A percentile compares a stretch with the other conserved stretches of the same genome.
phyloP scores from a whole-genome alignment of 2,113 vertebrate species.

The Carassius carassius region DNA sequence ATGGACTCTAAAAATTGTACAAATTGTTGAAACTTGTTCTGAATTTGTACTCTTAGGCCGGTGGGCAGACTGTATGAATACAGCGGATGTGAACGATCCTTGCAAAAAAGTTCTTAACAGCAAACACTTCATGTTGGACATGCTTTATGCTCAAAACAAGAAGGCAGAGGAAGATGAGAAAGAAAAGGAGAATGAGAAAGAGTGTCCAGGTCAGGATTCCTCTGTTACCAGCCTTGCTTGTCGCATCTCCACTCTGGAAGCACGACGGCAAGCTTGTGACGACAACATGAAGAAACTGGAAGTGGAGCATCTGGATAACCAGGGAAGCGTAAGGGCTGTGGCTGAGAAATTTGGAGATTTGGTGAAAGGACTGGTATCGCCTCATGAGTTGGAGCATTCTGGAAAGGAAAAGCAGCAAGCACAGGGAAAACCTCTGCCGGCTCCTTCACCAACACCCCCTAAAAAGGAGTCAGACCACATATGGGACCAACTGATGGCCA shows the following conservation, averaged over 20 bases:
- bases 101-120: conserved; percentile 89
- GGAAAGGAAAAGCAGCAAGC: conserved; percentile 75
- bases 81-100: conserved; percentile 82
- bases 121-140: conserved; percentile 95
- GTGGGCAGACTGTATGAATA: conserved; percentile 81
- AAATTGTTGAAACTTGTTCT: neutral
- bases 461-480: conserved; percentile 94
- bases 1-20: neutral
- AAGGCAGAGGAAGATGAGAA: conserved; percentile 74
- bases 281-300: conserved; percentile 85
- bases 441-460: conserved; percentile 57
- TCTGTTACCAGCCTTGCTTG: conserved; percentile 80
- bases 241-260: conserved; percentile 90
- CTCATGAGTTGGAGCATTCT: conserved; percentile 75
- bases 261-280: conserved; percentile 82
- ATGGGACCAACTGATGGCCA: conserved; percentile 97
- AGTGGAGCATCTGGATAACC: conserved; percentile 85
- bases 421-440: conserved; percentile 56
- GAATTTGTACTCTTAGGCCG: conserved; percentile 73
- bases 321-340: conserved; percentile 87
- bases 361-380: conserved; percentile 74
- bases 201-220: conserved; percentile 68
- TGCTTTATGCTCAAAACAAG: conserved; percentile 90
- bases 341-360: conserved; percentile 90
- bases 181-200: conserved; percentile 71